Evolutionary conservation across 2,888 invertebrate genomes (phyloP), one percentile per base, ranked within the genome.

Genomic region (Synanthedon formicaeformis): DNA sequence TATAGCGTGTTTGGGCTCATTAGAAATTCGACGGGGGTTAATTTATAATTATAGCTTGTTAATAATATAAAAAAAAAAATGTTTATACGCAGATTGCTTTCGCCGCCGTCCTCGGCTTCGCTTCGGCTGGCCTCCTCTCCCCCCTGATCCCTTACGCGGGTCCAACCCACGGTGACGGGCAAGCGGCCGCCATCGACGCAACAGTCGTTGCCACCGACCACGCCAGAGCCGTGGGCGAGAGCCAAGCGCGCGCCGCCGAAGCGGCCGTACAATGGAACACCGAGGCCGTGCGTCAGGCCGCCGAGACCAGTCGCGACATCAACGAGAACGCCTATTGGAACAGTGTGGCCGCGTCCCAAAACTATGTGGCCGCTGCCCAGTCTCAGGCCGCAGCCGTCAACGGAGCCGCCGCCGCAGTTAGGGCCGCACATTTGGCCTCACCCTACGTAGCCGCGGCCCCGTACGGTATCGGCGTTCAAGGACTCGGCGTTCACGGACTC

Each of bases 91-190:
- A 86, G 86, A 73, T 86, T 69, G 81, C 77, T 73, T 81, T 86
- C 74, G 73, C 76, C 67, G 86, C 86, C 80, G 63, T 86, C 69
- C 71, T 86, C 78, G 86, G 85, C 82, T 87, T 81, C 72, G 83
- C 86, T 64, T 77, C 85, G 69, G 86, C 86, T 61, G 68, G 79
- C 61, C 67, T 73, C 56, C 67, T 86, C 71, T 64, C 76, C 54
- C 83, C 84, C 50, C 60, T 74, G 5, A 69, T 67, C 11, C 65
- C 69, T 58, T 14, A 13, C 14, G 16, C 18, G 49, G 84, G 84
- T 60, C 71, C 77, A 51, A 87, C 82, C 78, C 65, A 69, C 12
- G 86, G 86, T 45, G 86, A 86, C 65, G 81, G 79, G 0, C 83
- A 86, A 62, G 86, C 84, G 40, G 86, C 86, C 53, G 81, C 74